phyloP scores from a whole-genome alignment of 2,113 vertebrate species.

The Crotalus viridis region DNA sequence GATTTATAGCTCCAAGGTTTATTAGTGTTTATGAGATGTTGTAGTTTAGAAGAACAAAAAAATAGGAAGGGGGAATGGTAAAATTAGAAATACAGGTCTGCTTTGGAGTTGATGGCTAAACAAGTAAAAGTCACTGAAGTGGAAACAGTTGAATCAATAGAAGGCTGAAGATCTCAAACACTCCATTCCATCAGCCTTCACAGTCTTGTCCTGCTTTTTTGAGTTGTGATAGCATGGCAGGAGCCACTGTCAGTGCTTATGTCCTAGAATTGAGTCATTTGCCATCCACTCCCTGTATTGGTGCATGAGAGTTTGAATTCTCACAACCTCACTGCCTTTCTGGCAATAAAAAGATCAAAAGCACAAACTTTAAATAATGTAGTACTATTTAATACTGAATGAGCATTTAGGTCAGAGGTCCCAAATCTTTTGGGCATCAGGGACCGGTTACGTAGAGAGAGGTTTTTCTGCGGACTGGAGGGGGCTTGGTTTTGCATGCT shows the following conservation, averaged over 20 bases:
- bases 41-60: neutral
- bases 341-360: neutral
- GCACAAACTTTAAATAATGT: neutral
- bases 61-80: neutral
- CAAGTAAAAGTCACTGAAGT: neutral
- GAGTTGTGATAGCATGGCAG: neutral
- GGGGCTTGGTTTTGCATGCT: no score
- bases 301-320: neutral
- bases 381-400: neutral
- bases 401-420: neutral
- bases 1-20: neutral
- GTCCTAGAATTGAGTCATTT: neutral
- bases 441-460: no score
- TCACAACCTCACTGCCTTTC: neutral
- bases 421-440: no score
- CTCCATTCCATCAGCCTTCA: neutral
- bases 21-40: neutral
- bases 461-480: no score
- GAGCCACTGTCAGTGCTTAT: neutral
- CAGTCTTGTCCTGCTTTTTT: neutral
- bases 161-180: neutral
- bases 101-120: neutral
- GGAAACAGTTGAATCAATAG: neutral
- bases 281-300: neutral
- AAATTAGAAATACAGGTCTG: neutral